Evolutionary conservation across 2,797 vertebrate species (phyloP).

Genomic region (Harpagifer antarcticus): DNA sequence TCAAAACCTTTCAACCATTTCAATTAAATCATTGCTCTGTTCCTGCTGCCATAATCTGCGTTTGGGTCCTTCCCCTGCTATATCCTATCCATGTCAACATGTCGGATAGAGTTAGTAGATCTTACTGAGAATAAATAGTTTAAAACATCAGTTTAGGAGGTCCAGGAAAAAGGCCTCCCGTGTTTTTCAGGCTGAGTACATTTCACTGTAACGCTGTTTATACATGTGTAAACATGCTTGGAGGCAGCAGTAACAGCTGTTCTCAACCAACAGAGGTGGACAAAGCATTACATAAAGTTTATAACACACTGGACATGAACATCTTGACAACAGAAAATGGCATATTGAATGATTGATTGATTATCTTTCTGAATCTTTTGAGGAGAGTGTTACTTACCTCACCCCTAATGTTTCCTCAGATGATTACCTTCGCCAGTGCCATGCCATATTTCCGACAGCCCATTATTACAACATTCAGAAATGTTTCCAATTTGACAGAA

Average conservation of each 20-base stretch:
- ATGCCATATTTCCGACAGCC: too few relatives aligned
- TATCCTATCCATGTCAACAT: background rate
- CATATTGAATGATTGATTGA: background rate
- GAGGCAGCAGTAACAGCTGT: constrained; percentile 63
- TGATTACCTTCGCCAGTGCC: too few relatives aligned
- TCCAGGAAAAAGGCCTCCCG: constrained; percentile 40
- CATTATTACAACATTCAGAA: too few relatives aligned
- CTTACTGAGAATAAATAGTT: constrained; percentile 55
- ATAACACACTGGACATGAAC: background rate
- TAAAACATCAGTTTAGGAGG: constrained; percentile 44
- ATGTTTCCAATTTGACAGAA: too few relatives aligned
- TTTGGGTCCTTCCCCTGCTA: too few relatives aligned
- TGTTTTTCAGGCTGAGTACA: constrained; percentile 35
- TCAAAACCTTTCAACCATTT: too few relatives aligned
- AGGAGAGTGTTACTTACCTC: too few relatives aligned
- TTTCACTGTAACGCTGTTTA: constrained; percentile 65
- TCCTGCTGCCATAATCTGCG: too few relatives aligned
- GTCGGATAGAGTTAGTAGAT: constrained; percentile 7
- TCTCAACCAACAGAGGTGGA: constrained; percentile 66
- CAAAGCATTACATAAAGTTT: constrained; percentile 35
- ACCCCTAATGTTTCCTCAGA: too few relatives aligned
- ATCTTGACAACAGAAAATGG: background rate
- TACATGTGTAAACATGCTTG: constrained; percentile 71
- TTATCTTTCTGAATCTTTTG: too few relatives aligned
- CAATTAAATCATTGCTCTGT: too few relatives aligned